Evolutionary conservation across 2,113 vertebrate species (phyloP), one percentile per base, ranked within the genome.

Genomic region (Pseudonaja textilis): DNA sequence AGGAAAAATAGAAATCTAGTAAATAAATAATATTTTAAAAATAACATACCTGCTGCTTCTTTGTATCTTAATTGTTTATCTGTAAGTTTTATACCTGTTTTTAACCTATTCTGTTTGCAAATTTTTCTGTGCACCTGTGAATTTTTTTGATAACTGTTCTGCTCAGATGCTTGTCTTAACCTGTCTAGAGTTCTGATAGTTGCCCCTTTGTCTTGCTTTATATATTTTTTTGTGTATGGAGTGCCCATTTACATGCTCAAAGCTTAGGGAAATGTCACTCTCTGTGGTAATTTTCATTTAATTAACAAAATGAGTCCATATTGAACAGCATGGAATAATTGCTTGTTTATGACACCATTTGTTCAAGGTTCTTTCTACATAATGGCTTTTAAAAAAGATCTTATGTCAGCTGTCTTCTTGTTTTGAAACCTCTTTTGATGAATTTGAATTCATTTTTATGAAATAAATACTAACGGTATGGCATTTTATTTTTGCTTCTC

Each of bases 21-120:
- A 42, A 81, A 74, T 74, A 74, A 74, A 81, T 22, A 81, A 81
- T 81, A 81, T 39, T 39, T 81, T 39, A 85, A 96, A 90, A 87
- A 0, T 91, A 89, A 94, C 57, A 85, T 34, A 56, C 0, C 85
- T 86, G 22, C 85, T 25, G 3, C 0, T 81, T 90, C 14, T 74
- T 92, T 86, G 22, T 47, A 86, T 86, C 42, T 12, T 47, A 45
- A 47, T 50, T 54, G 11, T 25, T 86, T 94, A 95, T 92, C 91
- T 1, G 89, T 89, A 26, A 92, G n/a, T 92, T 91, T 42, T 94
- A 92, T 69, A 87, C 92, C 88, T 93, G 22, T 52, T 64, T 91
- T 90, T 95, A 85, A 61, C 8, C 1, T 25, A 0, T 8, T 88
- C 23, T 69, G 54, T 5, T 87, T 1, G 34, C 93, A 92, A 88